Evolutionary conservation across 2,888 invertebrate genomes (phyloP).

Genomic region (Agonopterix heracliana): DNA sequence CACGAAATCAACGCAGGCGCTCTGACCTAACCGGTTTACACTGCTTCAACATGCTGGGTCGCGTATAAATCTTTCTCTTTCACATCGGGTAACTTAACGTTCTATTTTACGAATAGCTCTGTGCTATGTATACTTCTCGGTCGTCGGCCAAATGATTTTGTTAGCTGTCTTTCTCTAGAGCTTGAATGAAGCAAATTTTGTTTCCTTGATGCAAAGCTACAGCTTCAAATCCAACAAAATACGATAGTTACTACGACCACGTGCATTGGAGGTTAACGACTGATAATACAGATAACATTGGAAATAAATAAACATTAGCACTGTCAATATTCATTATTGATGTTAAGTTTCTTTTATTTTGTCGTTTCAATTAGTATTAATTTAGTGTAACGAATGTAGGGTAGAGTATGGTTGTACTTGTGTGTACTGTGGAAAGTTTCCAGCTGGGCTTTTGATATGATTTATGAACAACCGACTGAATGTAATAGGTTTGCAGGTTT

Average conservation of each 20-base stretch:
- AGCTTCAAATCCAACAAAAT: slow-evolving; percentile 73
- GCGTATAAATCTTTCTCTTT: slow-evolving; percentile 51
- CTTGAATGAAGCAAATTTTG: slow-evolving; percentile 71
- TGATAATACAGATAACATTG: slow-evolving; percentile 66
- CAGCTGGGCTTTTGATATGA: too few species aligned
- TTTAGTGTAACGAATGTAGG: too few species aligned
- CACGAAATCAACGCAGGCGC: slow-evolving; percentile 64
- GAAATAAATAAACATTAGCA: slow-evolving; percentile 60
- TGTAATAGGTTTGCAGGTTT: neutral
- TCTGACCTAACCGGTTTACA: slow-evolving; percentile 57
- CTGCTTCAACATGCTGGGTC: slow-evolving; percentile 39
- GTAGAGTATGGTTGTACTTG: too few species aligned
- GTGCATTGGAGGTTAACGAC: slow-evolving; percentile 69
- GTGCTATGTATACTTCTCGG: slow-evolving; percentile 76
- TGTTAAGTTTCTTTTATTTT: too few species aligned
- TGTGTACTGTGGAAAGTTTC: too few species aligned
- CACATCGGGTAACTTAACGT: slow-evolving; percentile 52
- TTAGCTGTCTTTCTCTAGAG: slow-evolving; percentile 75
- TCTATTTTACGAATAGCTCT: slow-evolving; percentile 75
- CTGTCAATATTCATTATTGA: neutral
- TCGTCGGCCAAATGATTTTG: slow-evolving; percentile 72
- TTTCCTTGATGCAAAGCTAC: slow-evolving; percentile 71
- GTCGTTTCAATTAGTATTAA: too few species aligned
- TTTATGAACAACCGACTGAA: neutral
- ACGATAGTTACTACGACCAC: slow-evolving; percentile 66